Evolutionary conservation across 2,888 invertebrate genomes (phyloP), one percentile per base, ranked within the genome.

Genomic region (Cephus rjabovi): DNA sequence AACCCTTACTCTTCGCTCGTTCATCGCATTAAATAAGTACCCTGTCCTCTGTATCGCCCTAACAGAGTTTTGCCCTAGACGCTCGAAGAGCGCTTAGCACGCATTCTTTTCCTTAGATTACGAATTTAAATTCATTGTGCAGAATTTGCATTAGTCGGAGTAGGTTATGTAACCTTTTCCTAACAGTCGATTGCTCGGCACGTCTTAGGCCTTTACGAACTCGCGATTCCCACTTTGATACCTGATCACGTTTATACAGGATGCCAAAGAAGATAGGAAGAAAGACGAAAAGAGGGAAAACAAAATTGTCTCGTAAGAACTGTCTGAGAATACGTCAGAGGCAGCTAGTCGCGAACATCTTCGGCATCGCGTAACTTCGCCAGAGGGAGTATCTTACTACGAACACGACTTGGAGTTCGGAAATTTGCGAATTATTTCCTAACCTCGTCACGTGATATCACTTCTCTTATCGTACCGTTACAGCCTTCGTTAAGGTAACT

Each of bases 401-500:
- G 56, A 56, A 56, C 56, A 23, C 56, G 56, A 56, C 23, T 56
- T 56, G 56, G 56, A 56, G 56, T 56, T 56, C 56, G 56, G 56
- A 56, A 56, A 56, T 56, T 56, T 56, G 23, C 9, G 23, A 56
- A 56, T 56, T 56, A 56, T 56, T 56, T 56, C 56, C 56, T 56
- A 56, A 23, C 56, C 56, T 23, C 56, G 23, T 56, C 23, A 56
- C 23, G 56, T 56, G 56, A 71, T 71, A 33, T 71, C 71, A 31
- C 71, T 34, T 34, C 71, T 71, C 33, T 33, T 33, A 71, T 33
- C 71, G 71, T 71, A 71, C 71, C 79, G 83, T 89, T 88, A 87
- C 85, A 91, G 89, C 89, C 89, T 90, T 91, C 88, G 89, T 90
- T 90, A 89, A 87, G 91, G 90, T 91, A 91, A 90, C 88, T 90